Conservation (phyloP, 2,797 vertebrate species). For the Phoeniculus purpureus region DNA sequence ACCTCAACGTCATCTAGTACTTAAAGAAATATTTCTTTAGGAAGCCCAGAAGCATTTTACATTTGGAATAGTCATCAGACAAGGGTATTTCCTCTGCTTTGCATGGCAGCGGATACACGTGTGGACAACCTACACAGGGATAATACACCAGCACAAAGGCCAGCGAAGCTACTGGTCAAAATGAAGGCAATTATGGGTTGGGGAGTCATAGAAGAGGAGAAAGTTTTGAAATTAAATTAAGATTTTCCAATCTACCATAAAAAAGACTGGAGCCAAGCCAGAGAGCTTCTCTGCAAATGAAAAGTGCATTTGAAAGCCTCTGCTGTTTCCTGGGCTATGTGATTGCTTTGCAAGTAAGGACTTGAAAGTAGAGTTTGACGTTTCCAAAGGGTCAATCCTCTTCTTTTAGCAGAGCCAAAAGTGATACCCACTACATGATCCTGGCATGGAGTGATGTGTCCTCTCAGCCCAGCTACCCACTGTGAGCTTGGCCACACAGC, state of each 20-base stretch:
- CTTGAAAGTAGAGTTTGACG: background rate
- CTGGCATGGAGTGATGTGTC: rapidly evolving
- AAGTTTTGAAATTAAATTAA: background rate
- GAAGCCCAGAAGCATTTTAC: constrained; percentile 23
- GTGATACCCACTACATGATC: background rate
- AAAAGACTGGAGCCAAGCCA: background rate
- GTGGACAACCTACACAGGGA: constrained; percentile 2
- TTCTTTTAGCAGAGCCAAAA: background rate
- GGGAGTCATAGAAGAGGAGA: background rate
- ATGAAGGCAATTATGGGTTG: background rate
- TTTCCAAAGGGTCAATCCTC: background rate
- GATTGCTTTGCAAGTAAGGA: background rate
- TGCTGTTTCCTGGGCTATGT: background rate
- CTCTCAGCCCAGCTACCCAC: background rate
- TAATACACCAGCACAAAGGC: background rate
- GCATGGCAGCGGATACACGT: background rate
- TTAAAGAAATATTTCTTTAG: constrained; percentile 32
- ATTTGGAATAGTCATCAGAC: constrained; percentile 60
- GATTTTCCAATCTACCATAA: constrained; percentile 7
- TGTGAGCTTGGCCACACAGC: background rate
- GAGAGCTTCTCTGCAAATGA: background rate
- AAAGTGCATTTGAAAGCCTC: background rate
- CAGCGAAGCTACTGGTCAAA: background rate
- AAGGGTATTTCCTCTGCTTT: background rate
- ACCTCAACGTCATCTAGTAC: background rate